Evolutionary conservation across 1,140 invertebrate species (phyloP), one percentile per base, ranked within the genome.

Genomic region (Drosophila suzukii): DNA sequence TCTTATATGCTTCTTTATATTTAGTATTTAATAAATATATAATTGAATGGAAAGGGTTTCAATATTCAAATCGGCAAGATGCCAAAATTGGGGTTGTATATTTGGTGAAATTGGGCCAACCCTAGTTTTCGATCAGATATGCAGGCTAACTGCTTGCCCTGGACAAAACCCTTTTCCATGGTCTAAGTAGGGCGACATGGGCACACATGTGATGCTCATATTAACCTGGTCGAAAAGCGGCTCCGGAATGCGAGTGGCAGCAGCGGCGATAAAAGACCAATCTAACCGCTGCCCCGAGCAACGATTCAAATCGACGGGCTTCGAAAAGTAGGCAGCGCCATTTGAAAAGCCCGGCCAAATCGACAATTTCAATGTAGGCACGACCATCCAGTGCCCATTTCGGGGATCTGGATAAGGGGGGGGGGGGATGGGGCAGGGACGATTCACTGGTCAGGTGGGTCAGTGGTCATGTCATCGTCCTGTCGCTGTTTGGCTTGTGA

Each of bases 201-300:
- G 20, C 20, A 15, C 20, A 32, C 60, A 60, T 60, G 39, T 44
- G 55, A 24, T 6, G 34, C 61, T 39, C 59, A 43, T 65, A 65
- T 67, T 51, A 67, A 17, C 38, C 60, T 34, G 46, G 17, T 15
- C 56, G 30, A 58, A 36, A 58, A 34, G 30, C 55, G 38, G 41
- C 41, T 46, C 36, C 32, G 44, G 44, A 60, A 32, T 49, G 36
- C 57, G 38, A 62, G 36, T 32, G 60, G n/a, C 38, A 51, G 49
- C 63, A 47, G 67, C n/a, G 36, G 47, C 62, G 50, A 67, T 71
- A 70, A 71, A 70, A 57, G 67, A 53, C 17, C 65, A 68, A 66
- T 68, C 65, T 44, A 66, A 68, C 65, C 47, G 47, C 60, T 68
- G 65, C 65, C 60, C 60, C 17, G 65, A 54, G 60, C 63, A 49